These are phyloP conservation scores for Betta splendens DNA, from an alignment of 2,797 vertebrate species.

Conservation along the genomic window DNA sequence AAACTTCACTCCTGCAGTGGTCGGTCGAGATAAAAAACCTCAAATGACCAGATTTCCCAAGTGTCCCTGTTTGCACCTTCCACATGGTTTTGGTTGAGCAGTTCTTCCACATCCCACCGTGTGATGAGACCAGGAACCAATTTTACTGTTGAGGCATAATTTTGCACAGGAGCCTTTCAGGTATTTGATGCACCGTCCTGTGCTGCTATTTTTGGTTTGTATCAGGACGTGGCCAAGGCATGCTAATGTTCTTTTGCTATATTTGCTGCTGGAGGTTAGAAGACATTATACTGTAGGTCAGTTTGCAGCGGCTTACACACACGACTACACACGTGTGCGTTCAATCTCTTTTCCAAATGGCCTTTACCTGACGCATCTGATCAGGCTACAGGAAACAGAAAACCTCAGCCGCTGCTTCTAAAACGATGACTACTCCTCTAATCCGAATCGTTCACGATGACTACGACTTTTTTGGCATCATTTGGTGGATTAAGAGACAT, in stretches of 20 bases:
- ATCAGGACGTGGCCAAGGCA: not conserved
- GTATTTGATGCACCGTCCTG: not conserved
- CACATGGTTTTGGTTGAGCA: not conserved
- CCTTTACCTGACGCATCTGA: not conserved
- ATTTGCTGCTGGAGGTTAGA: constrained; percentile 1
- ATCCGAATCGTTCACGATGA: no score
- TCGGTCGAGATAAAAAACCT: not conserved
- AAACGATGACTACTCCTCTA: not conserved
- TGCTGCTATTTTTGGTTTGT: no score
- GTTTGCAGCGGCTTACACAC: not conserved
- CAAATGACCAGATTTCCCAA: not conserved
- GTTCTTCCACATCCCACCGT: not conserved
- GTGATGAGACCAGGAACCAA: no score
- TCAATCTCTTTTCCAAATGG: constrained; percentile 9
- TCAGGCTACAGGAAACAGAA: not conserved
- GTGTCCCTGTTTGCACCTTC: not conserved
- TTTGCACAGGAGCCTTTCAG: no score
- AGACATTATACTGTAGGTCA: constrained; percentile 8
- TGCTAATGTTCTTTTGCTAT: constrained; percentile 4
- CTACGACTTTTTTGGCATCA: no score
- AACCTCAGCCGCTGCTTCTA: not conserved
- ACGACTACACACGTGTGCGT: not conserved
- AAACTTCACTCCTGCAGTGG: not conserved
- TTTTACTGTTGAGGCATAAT: no score
- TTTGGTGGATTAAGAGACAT: no score